A percentile compares a stretch with the other conserved stretches of the same genome.
Conservation (phyloP, 1,140 invertebrate genomes). For the Luehdorfia chinensis region DNA sequence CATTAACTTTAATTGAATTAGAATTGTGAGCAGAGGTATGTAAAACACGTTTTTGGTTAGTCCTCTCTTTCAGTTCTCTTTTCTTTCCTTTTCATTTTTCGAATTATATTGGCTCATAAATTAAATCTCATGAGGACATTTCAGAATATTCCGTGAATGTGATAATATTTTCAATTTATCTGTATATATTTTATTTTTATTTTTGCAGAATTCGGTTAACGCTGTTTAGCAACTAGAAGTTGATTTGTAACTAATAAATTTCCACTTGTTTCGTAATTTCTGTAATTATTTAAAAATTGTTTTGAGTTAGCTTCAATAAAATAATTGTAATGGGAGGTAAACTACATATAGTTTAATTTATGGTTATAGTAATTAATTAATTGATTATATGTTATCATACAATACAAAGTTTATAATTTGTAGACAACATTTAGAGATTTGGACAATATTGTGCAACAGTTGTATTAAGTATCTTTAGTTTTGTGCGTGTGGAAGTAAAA, state of each 20-base stretch:
- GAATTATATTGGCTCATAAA: no score
- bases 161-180: not conserved
- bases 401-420: not conserved
- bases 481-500: no score
- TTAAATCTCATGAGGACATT: no score
- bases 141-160: no score
- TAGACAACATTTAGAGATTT: not conserved
- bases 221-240: not conserved
- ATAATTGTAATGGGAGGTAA: not conserved
- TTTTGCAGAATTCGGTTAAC: not conserved
- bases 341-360: not conserved
- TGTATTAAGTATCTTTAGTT: not conserved
- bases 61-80: no score
- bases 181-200: constrained; percentile 1
- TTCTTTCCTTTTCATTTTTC: no score
- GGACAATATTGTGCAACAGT: not conserved
- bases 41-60: no score
- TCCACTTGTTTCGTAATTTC: not conserved
- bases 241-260: not conserved
- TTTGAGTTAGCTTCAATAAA: not conserved
- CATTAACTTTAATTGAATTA: no score
- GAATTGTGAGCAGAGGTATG: no score
- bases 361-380: not conserved
- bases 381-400: not conserved
- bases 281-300: not conserved